Base-by-base conservation (phyloP, 1,140 invertebrate genomes). In the Meloidogyne chitwoodi region DNA sequence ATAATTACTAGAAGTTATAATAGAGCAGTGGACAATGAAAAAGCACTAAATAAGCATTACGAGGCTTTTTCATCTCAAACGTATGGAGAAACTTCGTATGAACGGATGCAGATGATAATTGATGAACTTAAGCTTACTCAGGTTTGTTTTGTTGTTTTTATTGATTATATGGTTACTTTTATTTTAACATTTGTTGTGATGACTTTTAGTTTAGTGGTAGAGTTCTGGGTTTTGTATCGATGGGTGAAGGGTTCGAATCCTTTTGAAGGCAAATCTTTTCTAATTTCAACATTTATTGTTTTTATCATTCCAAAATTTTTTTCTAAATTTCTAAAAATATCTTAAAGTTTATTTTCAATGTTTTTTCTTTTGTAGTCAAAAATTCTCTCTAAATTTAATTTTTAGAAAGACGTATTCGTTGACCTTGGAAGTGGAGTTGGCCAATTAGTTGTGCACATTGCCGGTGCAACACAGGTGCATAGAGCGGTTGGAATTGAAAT, bases 61-160 rank as follows among this genome's bases (percentile, higher is more conserved):
- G 84, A 87, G 68, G 82, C 84, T n/a, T 85, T 85, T 68, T 84
- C 85, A 0, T 84, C 83, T 16, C 81, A 87, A 74, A 85, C 83
- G 4, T 85, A 86, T 66, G 84, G 84, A 1, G 84, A 85, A 70
- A 85, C 84, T 6, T 78, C 76, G 12, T 84, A 76, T 26, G 83
- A 87, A 34, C 73, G 82, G 26, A 77, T 85, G 73, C 77, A 80
- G 56, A 76, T 76, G 75, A 86, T 85, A 48, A 68, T 87, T 24
- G 84, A 85, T 6, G 82, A 86, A 48, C 34, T 85, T 3, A 72
- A 81, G 19, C 71, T 80, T 2, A 74, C 26, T 4, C 19, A 63
- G 24, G 71, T 73, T 26, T 67, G 65, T 56, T 41, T 10, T 41
- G 38, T 41, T 41, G 38, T 41, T 56, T 56, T 56, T n/a, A 22